Evolutionary conservation across 2,797 vertebrate species (phyloP).

Genomic region (Spea hammondii): DNA sequence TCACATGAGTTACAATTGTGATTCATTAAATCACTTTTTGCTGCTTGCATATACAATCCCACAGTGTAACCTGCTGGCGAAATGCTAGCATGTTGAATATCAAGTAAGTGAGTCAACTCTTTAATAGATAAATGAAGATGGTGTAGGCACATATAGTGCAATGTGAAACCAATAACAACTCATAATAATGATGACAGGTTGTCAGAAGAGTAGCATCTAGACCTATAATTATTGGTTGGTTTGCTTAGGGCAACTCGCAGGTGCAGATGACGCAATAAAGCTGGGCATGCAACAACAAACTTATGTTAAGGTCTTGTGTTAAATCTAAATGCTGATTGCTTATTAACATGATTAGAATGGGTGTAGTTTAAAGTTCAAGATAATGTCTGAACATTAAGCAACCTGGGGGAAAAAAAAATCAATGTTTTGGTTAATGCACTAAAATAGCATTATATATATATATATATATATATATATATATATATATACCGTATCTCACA

Average conservation of each 20-base stretch:
- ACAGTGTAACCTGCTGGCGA: conserved; percentile 43
- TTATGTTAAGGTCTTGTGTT: conserved; percentile 59
- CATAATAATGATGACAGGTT: conserved; percentile 77
- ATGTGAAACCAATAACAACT: conserved; percentile 66
- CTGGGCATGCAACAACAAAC: conserved; percentile 77
- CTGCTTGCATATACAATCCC: conserved; percentile 14
- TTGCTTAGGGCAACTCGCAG: conserved; percentile 81
- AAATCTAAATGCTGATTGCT: conserved; percentile 58
- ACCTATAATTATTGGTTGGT: conserved; percentile 78
- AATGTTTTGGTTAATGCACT: not conserved
- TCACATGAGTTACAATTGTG: not conserved
- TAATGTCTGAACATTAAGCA: not conserved
- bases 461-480: too few relatives aligned
- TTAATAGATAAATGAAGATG: conserved; percentile 38
- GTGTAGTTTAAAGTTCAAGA: conserved; percentile 19
- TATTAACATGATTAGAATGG: conserved; percentile 31
- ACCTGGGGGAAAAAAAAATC: not conserved
- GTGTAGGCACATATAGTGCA: conserved; percentile 46
- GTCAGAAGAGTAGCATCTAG: conserved; percentile 76
- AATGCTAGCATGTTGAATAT: conserved; percentile 17
- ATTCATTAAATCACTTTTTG: not conserved
- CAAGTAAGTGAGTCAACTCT: conserved; percentile 13
- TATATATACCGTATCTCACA: too few relatives aligned
- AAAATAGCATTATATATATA: not conserved
- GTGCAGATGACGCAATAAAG: conserved; percentile 76